A percentile compares a stretch with the other conserved stretches of the same genome.
phyloP scores from a whole-genome alignment of 2,888 invertebrate genomes.

The Parelbella ahira region DNA sequence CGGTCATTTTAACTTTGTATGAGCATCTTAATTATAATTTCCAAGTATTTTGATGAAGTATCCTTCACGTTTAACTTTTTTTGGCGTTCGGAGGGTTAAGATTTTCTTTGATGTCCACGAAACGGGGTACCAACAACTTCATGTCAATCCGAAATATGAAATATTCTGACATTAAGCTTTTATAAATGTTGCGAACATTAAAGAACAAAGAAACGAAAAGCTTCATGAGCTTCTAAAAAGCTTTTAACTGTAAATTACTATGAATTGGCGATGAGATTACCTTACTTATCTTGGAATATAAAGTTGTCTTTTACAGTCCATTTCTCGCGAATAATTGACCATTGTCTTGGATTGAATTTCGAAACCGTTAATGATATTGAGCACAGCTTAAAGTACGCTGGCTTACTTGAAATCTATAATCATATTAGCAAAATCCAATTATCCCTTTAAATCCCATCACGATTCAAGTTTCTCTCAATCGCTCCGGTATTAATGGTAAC shows the following conservation, averaged over 20 bases:
- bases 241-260: constrained; percentile 13
- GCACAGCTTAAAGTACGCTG: not conserved
- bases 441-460: not conserved
- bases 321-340: constrained; percentile 6
- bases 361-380: constrained; percentile 13
- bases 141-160: no score
- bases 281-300: constrained; percentile 11
- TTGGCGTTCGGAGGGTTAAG: constrained; percentile 9
- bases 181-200: no score
- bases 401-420: constrained; percentile 3
- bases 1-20: constrained; percentile 20
- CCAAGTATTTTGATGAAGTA: constrained; percentile 23
- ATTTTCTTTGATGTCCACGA: constrained; percentile 19
- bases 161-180: no score
- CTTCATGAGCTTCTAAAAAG: constrained; percentile 7
- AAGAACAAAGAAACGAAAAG: constrained; percentile 1
- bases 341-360: constrained; percentile 15
- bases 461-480: constrained; percentile 8
- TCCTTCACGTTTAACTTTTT: constrained; percentile 13
- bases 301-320: constrained; percentile 8
- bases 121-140: constrained; percentile 5
- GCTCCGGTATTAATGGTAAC: constrained; percentile 10
- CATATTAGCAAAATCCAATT: constrained; percentile 10
- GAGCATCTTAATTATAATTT: constrained; percentile 26
- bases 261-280: constrained; percentile 20